Base-by-base conservation (phyloP, 2,797 vertebrate species). In the Ambastaia sidthimunki region DNA sequence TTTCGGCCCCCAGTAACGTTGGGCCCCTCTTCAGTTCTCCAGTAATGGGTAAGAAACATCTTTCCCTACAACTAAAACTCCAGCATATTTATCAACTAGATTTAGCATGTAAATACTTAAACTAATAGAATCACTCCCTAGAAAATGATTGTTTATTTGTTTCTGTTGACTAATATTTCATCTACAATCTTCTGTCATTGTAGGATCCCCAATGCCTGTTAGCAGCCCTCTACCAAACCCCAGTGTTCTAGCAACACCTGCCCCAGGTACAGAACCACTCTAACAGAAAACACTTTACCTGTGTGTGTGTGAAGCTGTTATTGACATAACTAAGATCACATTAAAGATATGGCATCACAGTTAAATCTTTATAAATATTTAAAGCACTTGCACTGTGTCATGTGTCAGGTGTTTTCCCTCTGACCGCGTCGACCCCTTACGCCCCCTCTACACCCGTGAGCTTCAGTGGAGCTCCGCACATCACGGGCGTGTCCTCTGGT, bases 11-110 rank as follows among this genome's bases (percentile, higher is more conserved):
- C 10, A 96, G 95, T 83, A 97, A 90, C 0, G 90, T 97, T 10
- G 96, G 96, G 28, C 95, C 95, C 21, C 84, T 95, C 80, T 91
- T 97, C 78, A 92, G 94, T 57, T 97, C 97, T 74, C 95, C 97
- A 67, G 84, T 95, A 74, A 89, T 92, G 82, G 79, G 94, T 80
- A 78, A 92, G 92, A 57, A 60, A 67, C 37, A 3, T 21, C 10
- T 19, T n/a, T 13, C 2, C 21, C 18, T 19, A 18, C 23, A n/a
- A 5, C 16, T 60, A 31, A 4, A 7, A 1, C 10, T 21, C 11
- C 0, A 68, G 23, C 44, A 28, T 50, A 7, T 6, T 28, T 9
- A 23, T 47, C 3, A 19, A 47, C 11, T 6, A 68, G 1, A 3
- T n/a, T 6, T 16, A 15, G 2, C 7, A 18, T 12, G 16, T 31